A percentile compares a stretch with the other conserved stretches of the same genome.
Conservation (phyloP, 37 sponge, comb jelly and placozoan genomes). For the Halisarca cf. caerulea region DNA sequence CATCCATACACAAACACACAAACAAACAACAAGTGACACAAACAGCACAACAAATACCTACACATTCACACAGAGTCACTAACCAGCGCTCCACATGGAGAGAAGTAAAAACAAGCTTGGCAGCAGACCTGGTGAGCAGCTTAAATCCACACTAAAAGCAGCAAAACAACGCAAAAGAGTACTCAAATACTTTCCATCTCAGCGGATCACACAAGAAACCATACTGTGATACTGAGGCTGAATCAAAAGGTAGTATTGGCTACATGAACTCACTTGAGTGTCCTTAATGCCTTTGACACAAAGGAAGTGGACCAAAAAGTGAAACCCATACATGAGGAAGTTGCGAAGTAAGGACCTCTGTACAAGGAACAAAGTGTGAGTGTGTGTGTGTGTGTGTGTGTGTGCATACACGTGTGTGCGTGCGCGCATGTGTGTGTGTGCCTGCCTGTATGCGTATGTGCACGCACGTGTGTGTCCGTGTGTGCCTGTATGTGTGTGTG, state of each 20-base stretch:
- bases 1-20: background rate
- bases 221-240: too few species aligned
- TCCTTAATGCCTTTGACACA: constrained; percentile 91
- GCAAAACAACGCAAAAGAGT: too few species aligned
- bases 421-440: too few species aligned
- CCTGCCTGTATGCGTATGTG: too few species aligned
- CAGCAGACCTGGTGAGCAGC: constrained; percentile 86
- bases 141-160: constrained; percentile 96
- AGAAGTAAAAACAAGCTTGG: constrained; percentile 60
- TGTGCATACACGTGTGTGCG: too few species aligned
- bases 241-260: too few species aligned
- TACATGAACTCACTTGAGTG: constrained; percentile 78
- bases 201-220: too few species aligned
- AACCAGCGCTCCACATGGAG: constrained; percentile 95
- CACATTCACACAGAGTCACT: background rate
- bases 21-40: background rate
- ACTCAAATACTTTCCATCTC: too few species aligned
- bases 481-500: too few species aligned
- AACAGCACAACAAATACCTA: too few species aligned
- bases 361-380: background rate
- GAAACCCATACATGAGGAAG: constrained; percentile 95
- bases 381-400: too few species aligned
- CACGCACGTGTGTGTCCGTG: too few species aligned
- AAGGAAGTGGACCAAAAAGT: constrained; percentile 84
- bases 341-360: constrained; percentile 90